Base-by-base conservation (phyloP, 2,797 vertebrate genomes). In the Percopsis omiscomaycus region DNA sequence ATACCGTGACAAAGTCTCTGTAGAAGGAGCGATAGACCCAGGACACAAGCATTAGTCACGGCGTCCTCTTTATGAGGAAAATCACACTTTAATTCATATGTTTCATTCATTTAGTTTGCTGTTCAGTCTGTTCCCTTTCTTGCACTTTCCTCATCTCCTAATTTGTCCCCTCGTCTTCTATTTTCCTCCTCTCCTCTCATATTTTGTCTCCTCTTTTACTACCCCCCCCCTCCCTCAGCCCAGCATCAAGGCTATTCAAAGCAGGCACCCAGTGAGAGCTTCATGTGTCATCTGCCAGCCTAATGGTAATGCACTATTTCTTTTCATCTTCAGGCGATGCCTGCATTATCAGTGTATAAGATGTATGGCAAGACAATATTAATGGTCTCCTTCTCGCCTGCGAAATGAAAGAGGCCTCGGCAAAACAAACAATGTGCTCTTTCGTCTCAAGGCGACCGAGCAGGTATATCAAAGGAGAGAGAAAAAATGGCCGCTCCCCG, bases 261-360 rank as follows among this genome's bases (percentile, higher is more conserved):
- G 81, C 67, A 76, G 67, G 67, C 77, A 55, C 51, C 63, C 74
- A 58, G 64, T 47, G 73, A 84, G 67, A 68, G 87, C 80, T 80
- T 80, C 86, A 85, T 90, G 89, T 91, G 88, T 91, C 83, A 89
- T 89, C 87, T 84, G 85, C 85, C 81, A 75, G 69, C 81, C 78
- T 86, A 89, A 91, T 86, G 86, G 86, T 86, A 89, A 91, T 90
- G 90, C 84, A 89, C 83, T 83, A 85, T 86, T 89, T 89, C 86
- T 90, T 90, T 91, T 91, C 89, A 92, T 92, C 90, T 90, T 80
- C 83, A 74, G 91, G 89, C 89, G 83, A 89, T 86, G 90, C 85
- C 88, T 87, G 86, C 89, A 92, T 92, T 92, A 92, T 92, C 89
- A 82, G 84, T 82, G 83, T 89, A 80, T 91, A 86, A 90, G 86